These are phyloP conservation scores for Phrynocephalus versicolor DNA, from an alignment of 2,113 vertebrate species.

Conservation along the genomic window DNA sequence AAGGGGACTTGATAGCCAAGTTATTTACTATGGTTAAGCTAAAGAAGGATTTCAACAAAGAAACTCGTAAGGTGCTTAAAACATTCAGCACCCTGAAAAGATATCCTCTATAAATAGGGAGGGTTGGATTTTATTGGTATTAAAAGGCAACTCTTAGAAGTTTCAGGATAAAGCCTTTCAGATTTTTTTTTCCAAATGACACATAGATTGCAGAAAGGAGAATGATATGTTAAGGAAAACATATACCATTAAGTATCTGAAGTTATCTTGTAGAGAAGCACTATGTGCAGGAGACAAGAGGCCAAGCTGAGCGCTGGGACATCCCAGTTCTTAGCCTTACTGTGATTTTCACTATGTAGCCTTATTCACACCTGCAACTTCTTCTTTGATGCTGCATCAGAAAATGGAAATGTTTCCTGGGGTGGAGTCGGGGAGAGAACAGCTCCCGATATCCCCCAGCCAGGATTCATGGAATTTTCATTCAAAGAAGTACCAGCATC, in stretches of 20 bases:
- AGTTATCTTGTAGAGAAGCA: neutral
- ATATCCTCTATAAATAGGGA: slow-evolving; percentile 64
- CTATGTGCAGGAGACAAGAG: too few relatives aligned
- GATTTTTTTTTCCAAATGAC: slow-evolving; percentile 42
- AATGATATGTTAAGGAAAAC: slow-evolving; percentile 38
- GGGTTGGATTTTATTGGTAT: slow-evolving; percentile 55
- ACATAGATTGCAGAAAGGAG: slow-evolving; percentile 26
- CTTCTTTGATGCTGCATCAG: neutral
- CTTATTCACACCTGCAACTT: neutral
- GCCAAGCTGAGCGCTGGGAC: too few relatives aligned
- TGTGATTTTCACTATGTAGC: neutral
- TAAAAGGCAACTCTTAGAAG: slow-evolving; percentile 61
- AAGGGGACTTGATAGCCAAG: slow-evolving; percentile 58
- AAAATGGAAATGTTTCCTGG: too few relatives aligned
- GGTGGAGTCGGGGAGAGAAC: too few relatives aligned
- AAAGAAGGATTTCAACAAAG: slow-evolving; percentile 66
- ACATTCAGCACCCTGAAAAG: slow-evolving; percentile 60
- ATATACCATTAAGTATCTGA: neutral
- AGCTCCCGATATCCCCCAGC: too few relatives aligned
- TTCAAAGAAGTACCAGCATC: too few relatives aligned
- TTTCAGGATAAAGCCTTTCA: slow-evolving; percentile 40
- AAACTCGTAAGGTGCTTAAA: slow-evolving; percentile 72
- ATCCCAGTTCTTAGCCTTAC: too few relatives aligned
- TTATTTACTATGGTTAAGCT: slow-evolving; percentile 73
- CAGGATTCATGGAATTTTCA: too few relatives aligned